Evolutionary conservation across 2,888 invertebrate species (phyloP), one percentile per base, ranked within the genome.

Genomic region (Lingula anatina): DNA sequence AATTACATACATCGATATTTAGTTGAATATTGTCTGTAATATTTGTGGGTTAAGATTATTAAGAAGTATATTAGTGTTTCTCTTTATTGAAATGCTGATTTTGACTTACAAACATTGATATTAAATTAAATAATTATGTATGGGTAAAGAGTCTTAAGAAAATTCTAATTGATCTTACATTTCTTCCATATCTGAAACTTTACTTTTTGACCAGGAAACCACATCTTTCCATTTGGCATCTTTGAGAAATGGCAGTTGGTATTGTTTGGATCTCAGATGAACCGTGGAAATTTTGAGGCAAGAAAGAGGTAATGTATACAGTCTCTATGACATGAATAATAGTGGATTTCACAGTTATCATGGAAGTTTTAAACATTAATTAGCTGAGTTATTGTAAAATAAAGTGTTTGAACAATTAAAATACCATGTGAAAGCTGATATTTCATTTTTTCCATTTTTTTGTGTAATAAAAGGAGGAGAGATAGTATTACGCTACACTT

Each of bases 251-350:
- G 70, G 70, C 55, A 64, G 21, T 50, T 74, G 23, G 64, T 61
- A 37, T 44, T 74, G 44, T 68, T 63, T 60, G 73, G 73, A 2
- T 67, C 72, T 7, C 64, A 68, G 2, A 62, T 73, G 61, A 61
- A 66, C 3, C 51, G 60, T 9, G 45, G 55, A 20, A 62, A 71
- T 41, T 62, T 71, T 46, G 51, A 51, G 41, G 48, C 60, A 0
- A 54, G 68, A 44, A 58, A 55, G 46, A 55, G 50, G 63, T 64
- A 52, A 47, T 43, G 12, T 31, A 28, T 18, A 26, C n/a, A n/a
- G n/a, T 43, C 12, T 27, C 24, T 35, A 44, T 25, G 20, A 12
- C n/a, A n/a, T 5, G 2, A 25, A 28, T 48, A 27, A 9, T n/a
- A n/a, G n/a, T n/a, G n/a, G n/a, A n/a, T n/a, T n/a, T n/a, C n/a